phyloP scores from a whole-genome alignment of 2,113 vertebrate genomes.

The Sarotherodon lohbergeri region DNA sequence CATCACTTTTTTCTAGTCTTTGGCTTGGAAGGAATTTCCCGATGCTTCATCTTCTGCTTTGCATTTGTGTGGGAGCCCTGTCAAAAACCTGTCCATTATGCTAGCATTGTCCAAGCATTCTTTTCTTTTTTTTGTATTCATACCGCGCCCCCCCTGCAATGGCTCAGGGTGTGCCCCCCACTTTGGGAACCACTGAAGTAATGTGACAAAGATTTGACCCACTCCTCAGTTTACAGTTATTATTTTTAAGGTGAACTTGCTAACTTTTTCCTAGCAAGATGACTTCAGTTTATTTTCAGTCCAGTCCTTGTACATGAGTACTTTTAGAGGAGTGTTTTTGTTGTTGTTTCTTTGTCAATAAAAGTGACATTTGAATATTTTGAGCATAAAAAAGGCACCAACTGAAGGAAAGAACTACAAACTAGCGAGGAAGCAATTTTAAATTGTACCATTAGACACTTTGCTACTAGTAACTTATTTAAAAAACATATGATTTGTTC shows the following conservation, averaged over 20 bases:
- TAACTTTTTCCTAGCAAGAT: not conserved
- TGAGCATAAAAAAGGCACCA: not conserved
- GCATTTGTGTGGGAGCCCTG: not conserved
- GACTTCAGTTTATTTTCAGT: not conserved
- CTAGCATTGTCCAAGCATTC: not conserved
- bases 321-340: not conserved
- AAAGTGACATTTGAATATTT: not conserved
- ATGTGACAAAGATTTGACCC: not conserved
- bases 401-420: not conserved
- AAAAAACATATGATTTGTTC: not conserved
- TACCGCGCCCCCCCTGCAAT: not conserved
- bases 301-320: not conserved
- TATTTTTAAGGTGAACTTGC: not conserved
- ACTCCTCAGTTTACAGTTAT: not conserved
- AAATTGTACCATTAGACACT: not conserved
- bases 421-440: not conserved
- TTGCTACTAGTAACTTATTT: not conserved
- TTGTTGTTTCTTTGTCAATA: not conserved
- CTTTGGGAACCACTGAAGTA: not conserved
- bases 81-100: not conserved
- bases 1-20: not conserved
- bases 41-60: not conserved
- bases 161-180: not conserved
- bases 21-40: not conserved
- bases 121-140: not conserved